phyloP scores from a whole-genome alignment of 2,888 invertebrate genomes.

The Caenorhabditis sp. region DNA sequence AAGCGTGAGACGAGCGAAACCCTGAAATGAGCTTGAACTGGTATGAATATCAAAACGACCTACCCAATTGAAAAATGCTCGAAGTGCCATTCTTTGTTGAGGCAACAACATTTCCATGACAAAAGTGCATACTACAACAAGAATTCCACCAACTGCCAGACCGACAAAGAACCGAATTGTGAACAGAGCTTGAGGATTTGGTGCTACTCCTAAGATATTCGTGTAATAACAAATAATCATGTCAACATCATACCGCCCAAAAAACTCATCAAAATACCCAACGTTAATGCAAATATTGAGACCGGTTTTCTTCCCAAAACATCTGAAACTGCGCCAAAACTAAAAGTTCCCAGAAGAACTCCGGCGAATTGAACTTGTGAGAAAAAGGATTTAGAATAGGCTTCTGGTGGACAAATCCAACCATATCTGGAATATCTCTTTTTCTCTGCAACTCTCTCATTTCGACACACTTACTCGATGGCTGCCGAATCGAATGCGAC shows the following conservation, averaged over 20 bases:
- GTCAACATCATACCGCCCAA: conserved; percentile 51
- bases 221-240: no score
- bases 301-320: conserved; percentile 54
- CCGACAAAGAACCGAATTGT: conserved; percentile 51
- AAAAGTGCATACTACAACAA: conserved; percentile 68
- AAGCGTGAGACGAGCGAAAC: conserved; percentile 61
- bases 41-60: not conserved
- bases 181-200: conserved; percentile 33
- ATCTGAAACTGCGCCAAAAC: conserved; percentile 61
- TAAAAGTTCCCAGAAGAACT: conserved; percentile 58
- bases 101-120: conserved; percentile 70
- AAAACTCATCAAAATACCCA: conserved; percentile 56
- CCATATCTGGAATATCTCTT: conserved; percentile 41
- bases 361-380: conserved; percentile 61
- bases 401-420: conserved; percentile 63
- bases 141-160: conserved; percentile 59
- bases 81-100: conserved; percentile 67
- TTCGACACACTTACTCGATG: conserved; percentile 45
- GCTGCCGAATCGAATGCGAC: conserved; percentile 65
- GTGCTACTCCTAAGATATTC: conserved; percentile 23
- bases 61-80: conserved; percentile 70
- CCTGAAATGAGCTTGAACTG: conserved; percentile 25
- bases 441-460: not conserved
- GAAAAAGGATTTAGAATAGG: conserved; percentile 58
- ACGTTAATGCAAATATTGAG: conserved; percentile 53